Evolutionary conservation across 1,140 invertebrate species (phyloP).

Genomic region (Phthorimaea operculella): DNA sequence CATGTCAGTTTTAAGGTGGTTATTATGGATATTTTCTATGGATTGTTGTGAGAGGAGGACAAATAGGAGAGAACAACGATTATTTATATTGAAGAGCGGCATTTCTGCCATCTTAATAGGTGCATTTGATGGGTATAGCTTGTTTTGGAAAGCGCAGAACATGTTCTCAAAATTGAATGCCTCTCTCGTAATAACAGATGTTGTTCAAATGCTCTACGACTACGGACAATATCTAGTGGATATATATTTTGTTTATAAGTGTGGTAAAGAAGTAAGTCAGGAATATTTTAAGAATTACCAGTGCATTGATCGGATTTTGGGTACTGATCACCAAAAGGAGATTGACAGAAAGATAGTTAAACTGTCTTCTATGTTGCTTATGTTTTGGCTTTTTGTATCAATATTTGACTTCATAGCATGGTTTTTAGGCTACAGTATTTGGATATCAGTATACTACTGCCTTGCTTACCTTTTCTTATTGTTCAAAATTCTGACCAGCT

Average conservation of each 20-base stretch:
- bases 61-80: too few species aligned
- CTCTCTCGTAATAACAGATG: constrained; percentile 17
- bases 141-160: background rate
- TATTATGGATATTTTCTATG: too few species aligned
- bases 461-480: constrained; percentile 30
- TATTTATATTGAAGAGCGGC: too few species aligned
- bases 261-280: constrained; percentile 18
- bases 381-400: constrained; percentile 24
- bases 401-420: constrained; percentile 28
- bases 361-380: constrained; percentile 20
- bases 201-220: constrained; percentile 38
- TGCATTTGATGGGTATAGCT: too few species aligned
- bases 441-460: constrained; percentile 19
- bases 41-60: too few species aligned
- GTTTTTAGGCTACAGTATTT: constrained; percentile 23
- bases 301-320: constrained; percentile 22
- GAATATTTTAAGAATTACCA: constrained; percentile 1
- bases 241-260: constrained; percentile 35
- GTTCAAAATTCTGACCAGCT: constrained; percentile 36
- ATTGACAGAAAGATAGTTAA: constrained; percentile 23
- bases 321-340: constrained; percentile 22
- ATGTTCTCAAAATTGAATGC: background rate
- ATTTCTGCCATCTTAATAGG: too few species aligned
- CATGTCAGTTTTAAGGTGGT: too few species aligned
- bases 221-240: constrained; percentile 39